Conservation (phyloP, 2,888 invertebrate species). For the Ophion ventricosus region DNA sequence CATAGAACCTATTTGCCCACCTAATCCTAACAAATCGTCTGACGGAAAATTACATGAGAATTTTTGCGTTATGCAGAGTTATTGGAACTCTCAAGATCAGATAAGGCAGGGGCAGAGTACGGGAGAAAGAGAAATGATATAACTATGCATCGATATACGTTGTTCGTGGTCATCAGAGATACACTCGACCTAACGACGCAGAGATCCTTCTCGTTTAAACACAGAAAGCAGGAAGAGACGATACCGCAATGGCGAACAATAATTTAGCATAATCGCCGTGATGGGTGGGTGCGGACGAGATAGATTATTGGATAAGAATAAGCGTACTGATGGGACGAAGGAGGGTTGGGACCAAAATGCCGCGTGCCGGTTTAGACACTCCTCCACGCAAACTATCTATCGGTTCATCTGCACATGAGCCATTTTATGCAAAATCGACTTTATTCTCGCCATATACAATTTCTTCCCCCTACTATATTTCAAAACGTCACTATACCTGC, state of each 20-base stretch:
- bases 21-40: not conserved
- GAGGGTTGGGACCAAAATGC: not conserved
- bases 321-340: constrained; percentile 21
- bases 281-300: constrained; percentile 60
- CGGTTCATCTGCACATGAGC: constrained; percentile 2
- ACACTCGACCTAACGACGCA: constrained; percentile 26
- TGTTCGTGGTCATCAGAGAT: constrained; percentile 52
- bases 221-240: constrained; percentile 70
- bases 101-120: too few species aligned
- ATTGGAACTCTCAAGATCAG: not conserved
- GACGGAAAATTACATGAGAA: not conserved
- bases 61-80: not conserved
- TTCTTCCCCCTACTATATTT: not conserved
- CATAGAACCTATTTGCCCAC: too few species aligned
- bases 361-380: constrained; percentile 26
- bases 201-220: constrained; percentile 58
- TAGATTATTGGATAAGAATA: constrained; percentile 54
- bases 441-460: not conserved
- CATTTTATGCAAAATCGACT: constrained; percentile 10
- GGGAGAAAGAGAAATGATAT: not conserved
- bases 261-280: constrained; percentile 78
- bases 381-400: constrained; percentile 32
- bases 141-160: constrained; percentile 28
- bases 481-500: not conserved
- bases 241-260: constrained; percentile 73